Base-by-base conservation (phyloP, 2,888 invertebrate species). In the Sinelater perroti region DNA sequence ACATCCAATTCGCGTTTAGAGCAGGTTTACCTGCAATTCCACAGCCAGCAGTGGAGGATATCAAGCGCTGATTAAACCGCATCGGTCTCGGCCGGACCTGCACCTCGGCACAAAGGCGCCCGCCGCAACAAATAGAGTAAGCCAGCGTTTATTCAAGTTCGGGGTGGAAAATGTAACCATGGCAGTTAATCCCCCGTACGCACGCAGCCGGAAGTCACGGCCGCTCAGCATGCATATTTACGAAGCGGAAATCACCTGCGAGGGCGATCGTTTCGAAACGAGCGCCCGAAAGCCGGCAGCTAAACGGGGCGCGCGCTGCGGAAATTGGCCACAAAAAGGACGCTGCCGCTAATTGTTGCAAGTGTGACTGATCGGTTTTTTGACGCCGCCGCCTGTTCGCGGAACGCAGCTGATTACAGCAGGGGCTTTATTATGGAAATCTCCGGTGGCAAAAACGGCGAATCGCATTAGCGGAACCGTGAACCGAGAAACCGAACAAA, bases 151-250 rank as follows among this genome's bases (percentile, higher is more conserved):
- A 33, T 40, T 40, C 33, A 30, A 40, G 47, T 56, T 20, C 14
- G 45, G 50, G 52, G 52, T 52, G 28, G 30, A 40, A 16, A 51
- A 30, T 40, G 28, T 31, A 38, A 20, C 20, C 14, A 17, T 30
- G 30, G 50, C 38, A 30, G 31, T 42, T 28, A 44, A 30, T 30
- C 55, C 55, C 33, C 40, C 46, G 49, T 28, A 49, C 40, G 31
- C 33, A 56, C 18, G 42, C 55, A 24, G 13, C 31, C 31, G 47
- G 49, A 56, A 50, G 45, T 45, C 44, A 56, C 44, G 50, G 30
- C 38, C 50, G 49, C 50, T 46, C 44, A 42, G 24, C 42, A 44
- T 31, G 33, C 42, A 42, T 31, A 52, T 52, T 42, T 31, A 28
- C 42, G 31, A 40, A 33, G 42, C 40, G 42, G 52, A 52, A 52